Evolutionary conservation across 2,113 vertebrate species (phyloP).

Genomic region (Brachionichthys hirsutus): DNA sequence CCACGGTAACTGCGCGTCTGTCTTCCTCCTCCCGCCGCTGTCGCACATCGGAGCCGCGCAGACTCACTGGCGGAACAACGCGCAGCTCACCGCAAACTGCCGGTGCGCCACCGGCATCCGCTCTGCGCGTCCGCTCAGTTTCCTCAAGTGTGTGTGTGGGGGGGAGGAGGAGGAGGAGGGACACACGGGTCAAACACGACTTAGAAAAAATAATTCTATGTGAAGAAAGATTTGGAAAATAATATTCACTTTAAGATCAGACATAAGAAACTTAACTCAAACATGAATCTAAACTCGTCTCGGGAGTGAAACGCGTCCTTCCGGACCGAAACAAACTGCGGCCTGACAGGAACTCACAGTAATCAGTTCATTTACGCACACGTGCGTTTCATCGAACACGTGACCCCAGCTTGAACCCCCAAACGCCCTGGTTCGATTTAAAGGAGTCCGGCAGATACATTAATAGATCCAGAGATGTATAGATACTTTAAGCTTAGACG

Average conservation of each 20-base stretch:
- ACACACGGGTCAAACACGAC: neutral
- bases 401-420: constrained; percentile 16
- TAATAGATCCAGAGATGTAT: no score
- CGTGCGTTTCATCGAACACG: constrained; percentile 18
- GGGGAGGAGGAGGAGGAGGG: neutral
- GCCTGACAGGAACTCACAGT: neutral
- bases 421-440: no score
- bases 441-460: no score
- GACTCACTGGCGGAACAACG: constrained; percentile 56
- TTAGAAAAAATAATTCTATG: no score
- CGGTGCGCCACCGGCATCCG: constrained; percentile 62
- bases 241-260: neutral
- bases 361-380: constrained; percentile 39
- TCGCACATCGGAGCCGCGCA: constrained; percentile 73
- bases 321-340: neutral
- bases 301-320: neutral
- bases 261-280: no score
- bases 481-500: no score
- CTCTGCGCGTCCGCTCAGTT: constrained; percentile 35
- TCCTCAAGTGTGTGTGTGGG: no score
- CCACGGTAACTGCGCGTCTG: constrained; percentile 51
- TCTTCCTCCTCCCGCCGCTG: constrained; percentile 58
- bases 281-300: no score
- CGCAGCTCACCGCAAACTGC: constrained; percentile 53
- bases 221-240: neutral